Base-by-base conservation (phyloP, 2,797 vertebrate genomes). In the Microhierax caerulescens region DNA sequence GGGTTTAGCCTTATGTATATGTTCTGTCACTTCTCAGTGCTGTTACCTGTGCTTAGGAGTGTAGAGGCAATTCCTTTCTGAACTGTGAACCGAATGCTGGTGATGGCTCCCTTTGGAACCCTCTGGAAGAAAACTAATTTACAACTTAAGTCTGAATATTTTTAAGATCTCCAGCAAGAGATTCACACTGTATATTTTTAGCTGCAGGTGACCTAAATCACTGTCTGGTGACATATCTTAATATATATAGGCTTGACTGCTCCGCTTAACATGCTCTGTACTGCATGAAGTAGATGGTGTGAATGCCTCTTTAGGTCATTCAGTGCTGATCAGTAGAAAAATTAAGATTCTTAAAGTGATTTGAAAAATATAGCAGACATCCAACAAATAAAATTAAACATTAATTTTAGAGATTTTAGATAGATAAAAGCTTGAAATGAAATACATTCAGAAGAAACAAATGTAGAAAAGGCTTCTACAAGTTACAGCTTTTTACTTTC, bases 181-280 rank as follows among this genome's bases (percentile, higher is more conserved):
- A 67, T 45, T 88, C 68, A 74, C 47, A 41, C 32, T 60, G 76
- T 64, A 2, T 78, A 85, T 95, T 91, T 93, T 95, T 83, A 95
- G 78, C 48, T 83, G 48, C 56, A 83, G 79, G 56, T 94, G 93
- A 97, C 85, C 85, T 56, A 68, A 93, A 93, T 91, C 50, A 48
- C 41, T 51, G 57, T 13, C 54, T 88, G 43, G 48, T 59, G 64
- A 53, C 60, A 85, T 32, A 56, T 83, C 20, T 37, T 37, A 41
- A 65, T n/a, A 80, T 1, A 83, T 6, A 76, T 59, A 67, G 43
- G 10, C 25, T 74, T 47, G 27, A 64, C 60, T 91, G 60, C 24
- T 67, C n/a, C 59, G 54, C 20, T 79, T 67, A 61, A 11, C 18
- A 2, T 14, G 25, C 30, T 74, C 60, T 41, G 16, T 77, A n/a